Conservation (phyloP, 2,113 vertebrate species). For the Takifugu bimaculatus region DNA sequence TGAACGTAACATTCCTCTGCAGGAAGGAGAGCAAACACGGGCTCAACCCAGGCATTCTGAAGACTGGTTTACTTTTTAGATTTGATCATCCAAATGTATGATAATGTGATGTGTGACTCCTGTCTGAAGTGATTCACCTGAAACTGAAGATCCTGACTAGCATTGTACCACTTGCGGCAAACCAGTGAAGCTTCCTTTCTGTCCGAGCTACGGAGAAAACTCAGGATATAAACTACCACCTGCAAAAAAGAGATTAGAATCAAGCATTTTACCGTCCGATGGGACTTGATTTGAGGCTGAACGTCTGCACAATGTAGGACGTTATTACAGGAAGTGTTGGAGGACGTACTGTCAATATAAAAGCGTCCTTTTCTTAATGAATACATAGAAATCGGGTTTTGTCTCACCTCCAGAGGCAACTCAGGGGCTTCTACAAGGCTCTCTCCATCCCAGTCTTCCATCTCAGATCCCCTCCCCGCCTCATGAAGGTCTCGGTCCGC, state of each 20-base stretch:
- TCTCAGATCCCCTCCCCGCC: conserved; percentile 17
- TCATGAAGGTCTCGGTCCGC: neutral
- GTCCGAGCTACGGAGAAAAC: conserved; percentile 79
- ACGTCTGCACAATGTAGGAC: neutral
- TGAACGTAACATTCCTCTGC: conserved; percentile 74
- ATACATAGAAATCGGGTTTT: neutral
- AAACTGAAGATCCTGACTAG: conserved; percentile 76
- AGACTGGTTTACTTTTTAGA: too few relatives aligned
- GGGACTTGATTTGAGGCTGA: too few relatives aligned
- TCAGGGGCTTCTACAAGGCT: conserved; percentile 45
- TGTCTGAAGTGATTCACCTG: conserved; percentile 64
- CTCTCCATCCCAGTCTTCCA: conserved; percentile 43
- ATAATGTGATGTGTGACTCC: neutral
- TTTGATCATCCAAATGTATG: neutral
- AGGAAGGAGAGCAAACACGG: neutral
- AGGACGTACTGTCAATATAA: too few relatives aligned
- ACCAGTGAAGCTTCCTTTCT: conserved; percentile 83
- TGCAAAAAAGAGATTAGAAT: conserved; percentile 34
- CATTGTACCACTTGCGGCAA: conserved; percentile 78
- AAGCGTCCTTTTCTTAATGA: neutral
- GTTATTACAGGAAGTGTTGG: neutral
- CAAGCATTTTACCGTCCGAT: too few relatives aligned
- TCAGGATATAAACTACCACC: conserved; percentile 82
- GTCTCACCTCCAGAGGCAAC: conserved; percentile 75
- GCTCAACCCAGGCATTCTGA: neutral